Base-by-base conservation (phyloP, 2,888 invertebrate species). In the Aradus depressus region DNA sequence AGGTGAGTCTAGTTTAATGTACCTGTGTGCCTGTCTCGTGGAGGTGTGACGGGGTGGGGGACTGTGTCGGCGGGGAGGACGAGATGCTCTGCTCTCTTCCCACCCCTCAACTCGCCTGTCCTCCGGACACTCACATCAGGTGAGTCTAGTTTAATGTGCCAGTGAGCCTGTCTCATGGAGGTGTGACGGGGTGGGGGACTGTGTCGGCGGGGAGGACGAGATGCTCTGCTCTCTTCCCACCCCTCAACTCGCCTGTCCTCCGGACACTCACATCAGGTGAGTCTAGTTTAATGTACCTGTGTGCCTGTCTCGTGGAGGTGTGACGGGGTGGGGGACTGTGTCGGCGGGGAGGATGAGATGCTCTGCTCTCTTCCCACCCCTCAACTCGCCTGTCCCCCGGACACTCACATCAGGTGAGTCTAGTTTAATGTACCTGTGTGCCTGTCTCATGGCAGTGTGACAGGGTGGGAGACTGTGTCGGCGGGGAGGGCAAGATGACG, bases 191-290 rank as follows among this genome's bases (percentile, higher is more conserved):
- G 64, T 64, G 50, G 66, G 71, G 1, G 83, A 88, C 62, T 88
- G 88, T 62, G 76, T 76, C 1, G 77, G 79, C 45, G 77, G 76
- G 1, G 84, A 86, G 61, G 88, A 88, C 63, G 88, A 89, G 66
- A 69, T 75, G n/a, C 78, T 81, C 45, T 88, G 88, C 19, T 67
- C 55, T 25, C 44, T 42, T 16, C 49, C 48, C 25, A 49, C 35
- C 12, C 48, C 41, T 18, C 49, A 48, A 31, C 48, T 50, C 2
- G 8, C 35, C 8, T 57, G 57, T 37, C 44, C 55, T 31, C 38
- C 35, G 3, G 54, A 55, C 16, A 55, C 50, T n/a, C 57, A 57
- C 32, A 51, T 55, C 10, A 56, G 52, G 56, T 56, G 44, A 43
- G 31, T 12, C 10, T 31, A 10, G 10, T 31, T 31, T 31, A 12